These are phyloP conservation scores for Psilopogon haemacephalus DNA, from an alignment of 2,113 vertebrate species.

Conservation along the genomic window DNA sequence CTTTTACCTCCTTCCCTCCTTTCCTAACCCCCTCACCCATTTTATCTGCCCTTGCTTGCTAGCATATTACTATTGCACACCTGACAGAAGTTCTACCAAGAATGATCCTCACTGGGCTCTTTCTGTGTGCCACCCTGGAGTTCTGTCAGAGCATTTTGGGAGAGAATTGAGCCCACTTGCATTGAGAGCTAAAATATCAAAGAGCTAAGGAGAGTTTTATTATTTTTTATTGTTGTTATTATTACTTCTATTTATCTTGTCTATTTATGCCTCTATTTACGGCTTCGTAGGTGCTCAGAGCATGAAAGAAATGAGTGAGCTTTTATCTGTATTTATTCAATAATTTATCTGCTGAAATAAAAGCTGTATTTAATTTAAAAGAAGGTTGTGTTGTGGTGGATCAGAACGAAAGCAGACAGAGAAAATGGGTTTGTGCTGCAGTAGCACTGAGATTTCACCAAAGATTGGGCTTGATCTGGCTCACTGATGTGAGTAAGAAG, in stretches of 20 bases:
- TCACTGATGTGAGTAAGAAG: not conserved
- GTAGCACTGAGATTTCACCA: not conserved
- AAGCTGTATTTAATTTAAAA: not conserved
- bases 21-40: not conserved
- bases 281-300: not conserved
- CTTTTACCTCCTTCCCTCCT: not conserved
- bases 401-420: not conserved
- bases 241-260: slow-evolving; percentile 49
- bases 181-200: not conserved
- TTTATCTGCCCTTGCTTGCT: not conserved
- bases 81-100: not conserved
- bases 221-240: too few species aligned
- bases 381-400: not conserved
- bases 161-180: not conserved
- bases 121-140: not conserved
- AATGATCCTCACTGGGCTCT: not conserved
- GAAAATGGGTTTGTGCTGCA: not conserved
- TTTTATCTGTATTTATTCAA: slow-evolving; percentile 57
- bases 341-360: slow-evolving; percentile 64
- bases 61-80: not conserved
- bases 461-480: not conserved
- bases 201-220: not conserved
- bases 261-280: slow-evolving; percentile 68
- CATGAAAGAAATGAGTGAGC: not conserved
- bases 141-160: not conserved